A percentile compares a stretch with the other conserved stretches of the same genome.
Conservation (phyloP, 2,888 invertebrate genomes). For the Dinocampus coccinellae region DNA sequence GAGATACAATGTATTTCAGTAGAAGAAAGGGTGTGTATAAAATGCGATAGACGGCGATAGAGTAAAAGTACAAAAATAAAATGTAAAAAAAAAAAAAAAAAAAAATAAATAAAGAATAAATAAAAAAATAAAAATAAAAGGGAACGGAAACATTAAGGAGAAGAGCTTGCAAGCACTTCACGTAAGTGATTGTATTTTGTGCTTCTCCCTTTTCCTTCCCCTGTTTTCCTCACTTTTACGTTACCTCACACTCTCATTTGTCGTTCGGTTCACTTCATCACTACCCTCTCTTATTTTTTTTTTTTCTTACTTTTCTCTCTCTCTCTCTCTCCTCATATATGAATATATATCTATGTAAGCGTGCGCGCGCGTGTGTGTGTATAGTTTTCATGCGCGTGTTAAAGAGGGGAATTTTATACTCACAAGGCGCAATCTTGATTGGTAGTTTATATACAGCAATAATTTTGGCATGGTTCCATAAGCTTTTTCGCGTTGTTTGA, state of each 20-base stretch:
- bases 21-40: neutral
- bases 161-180: slow-evolving; percentile 40
- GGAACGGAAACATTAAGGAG: slow-evolving; percentile 36
- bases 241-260: too few species aligned
- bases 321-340: slow-evolving; percentile 1
- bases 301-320: neutral
- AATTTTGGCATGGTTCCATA: slow-evolving; percentile 42
- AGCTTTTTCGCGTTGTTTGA: slow-evolving; percentile 34
- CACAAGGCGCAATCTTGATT: slow-evolving; percentile 27
- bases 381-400: neutral
- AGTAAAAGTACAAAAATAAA: neutral
- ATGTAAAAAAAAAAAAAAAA: neutral
- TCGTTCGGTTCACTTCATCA: too few species aligned
- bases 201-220: slow-evolving; percentile 10
- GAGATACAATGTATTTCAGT: neutral
- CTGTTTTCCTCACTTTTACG: slow-evolving; percentile 14
- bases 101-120: neutral
- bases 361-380: neutral
- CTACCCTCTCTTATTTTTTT: too few species aligned
- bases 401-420: slow-evolving; percentile 8
- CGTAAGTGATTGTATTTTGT: slow-evolving; percentile 44
- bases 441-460: slow-evolving; percentile 41
- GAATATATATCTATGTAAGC: neutral
- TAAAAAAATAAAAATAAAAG: slow-evolving; percentile 3
- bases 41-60: neutral